Evolutionary conservation across 2,888 invertebrate genomes (phyloP).

Genomic region (Cantharis nigra): DNA sequence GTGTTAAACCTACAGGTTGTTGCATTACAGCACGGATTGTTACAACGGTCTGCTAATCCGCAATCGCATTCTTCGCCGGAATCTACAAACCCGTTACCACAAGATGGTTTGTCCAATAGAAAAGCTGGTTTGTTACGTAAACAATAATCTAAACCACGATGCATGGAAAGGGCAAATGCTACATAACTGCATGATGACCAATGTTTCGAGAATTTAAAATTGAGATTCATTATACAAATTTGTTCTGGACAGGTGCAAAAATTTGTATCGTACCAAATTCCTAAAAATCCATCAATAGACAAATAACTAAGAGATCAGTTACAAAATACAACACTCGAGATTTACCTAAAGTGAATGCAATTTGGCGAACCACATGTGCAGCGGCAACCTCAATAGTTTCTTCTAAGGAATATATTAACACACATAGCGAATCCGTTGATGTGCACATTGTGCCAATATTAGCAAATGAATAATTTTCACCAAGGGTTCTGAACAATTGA

Average conservation of each 20-base stretch:
- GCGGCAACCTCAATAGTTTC: slow-evolving; percentile 81
- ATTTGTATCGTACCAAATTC: slow-evolving; percentile 93
- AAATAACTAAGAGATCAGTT: neutral
- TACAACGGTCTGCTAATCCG: slow-evolving; percentile 75
- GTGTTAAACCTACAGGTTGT: slow-evolving; percentile 74
- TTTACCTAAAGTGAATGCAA: slow-evolving; percentile 96
- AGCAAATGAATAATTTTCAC: no score
- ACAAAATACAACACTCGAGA: neutral
- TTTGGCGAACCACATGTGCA: slow-evolving; percentile 96
- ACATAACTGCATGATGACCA: slow-evolving; percentile 97
- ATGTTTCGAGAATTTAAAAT: slow-evolving; percentile 78
- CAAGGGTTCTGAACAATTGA: no score
- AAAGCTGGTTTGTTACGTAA: slow-evolving; percentile 82
- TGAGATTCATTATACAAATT: slow-evolving; percentile 96
- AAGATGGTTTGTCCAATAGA: slow-evolving; percentile 83
- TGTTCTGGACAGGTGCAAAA: slow-evolving; percentile 86
- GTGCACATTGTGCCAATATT: slow-evolving; percentile 84
- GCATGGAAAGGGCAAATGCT: slow-evolving; percentile 90
- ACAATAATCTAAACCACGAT: no score
- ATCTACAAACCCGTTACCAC: slow-evolving; percentile 93
- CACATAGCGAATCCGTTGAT: slow-evolving; percentile 94
- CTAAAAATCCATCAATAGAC: slow-evolving; percentile 32
- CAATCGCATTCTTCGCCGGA: slow-evolving; percentile 78
- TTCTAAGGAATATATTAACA: slow-evolving; percentile 81
- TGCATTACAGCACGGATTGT: slow-evolving; percentile 86